Base-by-base conservation (phyloP, 1,140 invertebrate species). In the Lepeophtheirus salmonis region DNA sequence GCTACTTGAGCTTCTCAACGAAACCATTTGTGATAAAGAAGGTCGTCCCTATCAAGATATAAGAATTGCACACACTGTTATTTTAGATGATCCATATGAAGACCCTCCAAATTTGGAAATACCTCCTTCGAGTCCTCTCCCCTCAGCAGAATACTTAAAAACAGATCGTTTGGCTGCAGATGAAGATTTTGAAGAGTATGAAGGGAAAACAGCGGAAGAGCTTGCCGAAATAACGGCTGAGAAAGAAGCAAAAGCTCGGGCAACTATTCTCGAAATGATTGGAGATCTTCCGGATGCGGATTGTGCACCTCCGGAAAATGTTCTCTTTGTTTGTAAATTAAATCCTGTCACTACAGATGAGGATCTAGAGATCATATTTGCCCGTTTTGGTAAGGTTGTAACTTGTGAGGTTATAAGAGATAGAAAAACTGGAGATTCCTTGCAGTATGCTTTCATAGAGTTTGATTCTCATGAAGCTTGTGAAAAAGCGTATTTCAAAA, bases 361-460 rank as follows among this genome's bases (percentile, higher is more conserved):
- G 65, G 92, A 97, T 73, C 75, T 97, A 52, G 89, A 97, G 76
- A 90, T 97, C 21, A 97, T 99, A 64, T 99, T 98, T 67, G 89
- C 88, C 67, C 76, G 59, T 3, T 54, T 64, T 23, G 50, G 61
- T 2, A 20, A 55, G 22, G 26, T 64, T 16, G 41, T 56, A 64
- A 82, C 80, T 64, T 98, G 95, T 77, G 96, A 99, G 78, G 88
- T 99, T 0, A 97, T 99, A 63, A 77, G 87, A 69, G 94, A 99
- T 71, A 81, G 83, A 62, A 86, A 89, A 68, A 84, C 86, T 1
- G 83, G 84, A 6, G 90, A 97, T 69, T 98, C 94, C 0, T 74
- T 99, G 54, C 95, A 99, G 68, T 99, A 99, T 73, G 96, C 92
- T 2, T 99, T 99, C 70, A 89, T 99, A 65, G 96, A 99, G 72